Base-by-base conservation (phyloP, 1,140 invertebrate genomes). In the Drosophila erecta region DNA sequence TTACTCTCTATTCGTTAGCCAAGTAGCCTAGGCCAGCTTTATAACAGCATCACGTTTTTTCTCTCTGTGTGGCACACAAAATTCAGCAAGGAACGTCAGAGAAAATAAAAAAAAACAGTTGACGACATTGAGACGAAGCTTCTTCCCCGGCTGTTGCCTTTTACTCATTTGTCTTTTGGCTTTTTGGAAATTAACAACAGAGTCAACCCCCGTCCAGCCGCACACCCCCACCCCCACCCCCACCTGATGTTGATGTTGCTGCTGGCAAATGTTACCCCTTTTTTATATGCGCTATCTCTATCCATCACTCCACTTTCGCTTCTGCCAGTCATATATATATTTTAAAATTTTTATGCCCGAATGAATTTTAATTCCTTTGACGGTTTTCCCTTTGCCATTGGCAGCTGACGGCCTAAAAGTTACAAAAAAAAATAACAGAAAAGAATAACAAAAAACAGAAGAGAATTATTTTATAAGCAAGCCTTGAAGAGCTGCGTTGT, bases 291-390 rank as follows among this genome's bases (percentile, higher is more conserved):
- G 72, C 72, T 69, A 80, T 75, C 71, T 76, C 60, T 55, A 83
- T 67, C 76, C 51, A 76, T 51, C 72, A 58, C 64, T 66, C 56
- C 44, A 37, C 20, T n/a, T 51, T n/a, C 10, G 30, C 22, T 14
- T 3, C 27, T 10, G 43, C 41, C 61, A 66, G 30, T 50, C 50
- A 61, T 66, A 72, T 87, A 77, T 89, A 87, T 89, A 89, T 89
- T 89, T 89, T 74, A 81, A 84, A 89, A 89, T 89, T 89, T 89
- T 77, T 89, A 80, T 90, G 84, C 84, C 85, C 84, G 84, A 89
- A 89, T 89, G 84, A 89, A 67, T 89, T 89, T 89, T 89, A 89
- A 89, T 89, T 89, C 84, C 84, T 89, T 89, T 89, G 85, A 89
- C 84, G 84, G 80, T 84, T 89, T 64, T 75, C 66, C 69, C 73